Percentiles rank a stretch among this genome's conserved stretches.
Evolutionary conservation across 2,888 invertebrate genomes (phyloP).

Genomic region (Yponomeuta evonymella): DNA sequence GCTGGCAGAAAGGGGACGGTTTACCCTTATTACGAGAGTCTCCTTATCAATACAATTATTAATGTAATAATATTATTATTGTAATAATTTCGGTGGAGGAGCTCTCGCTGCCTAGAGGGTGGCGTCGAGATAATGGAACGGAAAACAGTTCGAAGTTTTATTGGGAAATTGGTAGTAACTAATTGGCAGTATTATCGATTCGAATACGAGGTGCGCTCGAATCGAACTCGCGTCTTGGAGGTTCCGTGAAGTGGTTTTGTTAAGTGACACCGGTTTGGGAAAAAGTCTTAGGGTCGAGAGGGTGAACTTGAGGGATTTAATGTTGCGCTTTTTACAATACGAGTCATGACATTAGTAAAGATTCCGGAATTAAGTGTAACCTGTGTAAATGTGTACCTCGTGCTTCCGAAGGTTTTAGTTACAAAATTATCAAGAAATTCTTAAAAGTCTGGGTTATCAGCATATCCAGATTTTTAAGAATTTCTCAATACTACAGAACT

Average conservation of each 20-base stretch:
- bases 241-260: not conserved
- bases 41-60: constrained; percentile 77
- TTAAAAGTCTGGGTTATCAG: no score
- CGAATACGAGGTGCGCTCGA: constrained; percentile 33
- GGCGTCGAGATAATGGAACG: constrained; percentile 74
- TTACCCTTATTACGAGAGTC: constrained; percentile 76
- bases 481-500: no score
- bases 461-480: no score
- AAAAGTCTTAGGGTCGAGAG: not conserved
- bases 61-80: constrained; percentile 77
- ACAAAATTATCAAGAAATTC: no score
- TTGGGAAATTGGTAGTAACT: constrained; percentile 74
- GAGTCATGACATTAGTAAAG: no score
- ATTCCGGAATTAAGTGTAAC: no score
- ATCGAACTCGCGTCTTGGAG: not conserved
- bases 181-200: constrained; percentile 74
- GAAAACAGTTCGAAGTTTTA: constrained; percentile 77
- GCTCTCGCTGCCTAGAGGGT: constrained; percentile 71
- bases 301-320: no score
- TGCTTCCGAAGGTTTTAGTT: no score
- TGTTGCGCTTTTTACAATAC: no score
- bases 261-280: not conserved
- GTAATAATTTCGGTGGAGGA: constrained; percentile 73
- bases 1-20: constrained; percentile 75
- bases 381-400: no score